phyloP scores from a whole-genome alignment of 2,113 vertebrate genomes.

The Chlamydotis undulata region DNA sequence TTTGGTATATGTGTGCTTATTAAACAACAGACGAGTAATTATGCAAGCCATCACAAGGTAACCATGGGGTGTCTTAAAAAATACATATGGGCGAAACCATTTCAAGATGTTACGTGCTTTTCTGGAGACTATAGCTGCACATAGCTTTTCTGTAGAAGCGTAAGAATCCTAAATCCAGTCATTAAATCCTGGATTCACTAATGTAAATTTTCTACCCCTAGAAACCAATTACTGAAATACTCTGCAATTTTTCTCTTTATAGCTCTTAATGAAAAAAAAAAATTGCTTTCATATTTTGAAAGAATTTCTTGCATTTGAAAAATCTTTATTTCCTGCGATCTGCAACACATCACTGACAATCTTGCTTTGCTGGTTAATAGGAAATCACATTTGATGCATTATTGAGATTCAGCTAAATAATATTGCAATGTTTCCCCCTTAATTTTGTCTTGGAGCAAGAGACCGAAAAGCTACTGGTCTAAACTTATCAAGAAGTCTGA shows the following conservation, averaged over 20 bases:
- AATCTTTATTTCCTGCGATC: not conserved
- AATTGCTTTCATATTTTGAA: not conserved
- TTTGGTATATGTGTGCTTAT: not conserved
- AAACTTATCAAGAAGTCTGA: constrained; percentile 56
- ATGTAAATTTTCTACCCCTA: not conserved
- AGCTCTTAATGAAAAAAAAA: not conserved
- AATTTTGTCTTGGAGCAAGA: constrained; percentile 43
- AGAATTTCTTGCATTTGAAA: not conserved
- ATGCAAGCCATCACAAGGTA: not conserved
- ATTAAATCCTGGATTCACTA: not conserved
- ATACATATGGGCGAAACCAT: not conserved
- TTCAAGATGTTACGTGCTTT: not conserved
- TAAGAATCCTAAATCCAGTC: not conserved
- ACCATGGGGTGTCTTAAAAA: not conserved
- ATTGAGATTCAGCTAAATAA: constrained; percentile 19
- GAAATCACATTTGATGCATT: not conserved
- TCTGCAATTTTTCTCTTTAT: not conserved
- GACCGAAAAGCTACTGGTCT: constrained; percentile 20
- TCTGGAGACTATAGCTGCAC: not conserved
- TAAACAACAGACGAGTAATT: not conserved
- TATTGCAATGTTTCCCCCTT: constrained; percentile 1
- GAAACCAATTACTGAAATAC: not conserved
- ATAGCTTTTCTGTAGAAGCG: not conserved
- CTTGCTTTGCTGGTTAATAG: not conserved
- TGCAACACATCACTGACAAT: not conserved